A percentile compares a stretch with the other conserved stretches of the same genome.
phyloP scores from a whole-genome alignment of 1,140 invertebrate genomes.

The Rhagoletis pomonella region DNA sequence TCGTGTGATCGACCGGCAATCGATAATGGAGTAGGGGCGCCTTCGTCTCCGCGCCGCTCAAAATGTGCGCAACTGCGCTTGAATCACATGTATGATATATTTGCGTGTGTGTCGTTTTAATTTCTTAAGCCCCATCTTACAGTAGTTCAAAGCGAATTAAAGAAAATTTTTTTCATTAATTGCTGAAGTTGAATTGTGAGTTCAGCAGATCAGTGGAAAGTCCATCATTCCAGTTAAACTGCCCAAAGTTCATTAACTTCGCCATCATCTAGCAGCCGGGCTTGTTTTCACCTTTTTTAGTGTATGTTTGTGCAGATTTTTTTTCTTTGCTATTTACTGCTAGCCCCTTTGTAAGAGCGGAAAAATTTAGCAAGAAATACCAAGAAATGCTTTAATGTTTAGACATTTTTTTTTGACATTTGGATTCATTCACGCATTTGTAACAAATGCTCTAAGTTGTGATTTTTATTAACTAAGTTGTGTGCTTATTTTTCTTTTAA shows the following conservation, averaged over 20 bases:
- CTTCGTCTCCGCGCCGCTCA: not conserved
- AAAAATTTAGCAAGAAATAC: not conserved
- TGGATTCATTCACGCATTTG: no score
- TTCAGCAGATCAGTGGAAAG: not conserved
- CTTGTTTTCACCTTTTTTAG: not conserved
- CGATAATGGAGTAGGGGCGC: not conserved
- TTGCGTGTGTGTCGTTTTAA: not conserved
- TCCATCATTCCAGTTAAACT: not conserved
- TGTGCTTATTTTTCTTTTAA: no score
- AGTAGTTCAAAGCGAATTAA: not conserved
- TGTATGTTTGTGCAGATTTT: not conserved
- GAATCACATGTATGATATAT: not conserved
- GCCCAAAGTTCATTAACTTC: not conserved
- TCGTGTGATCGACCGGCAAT: slow-evolving; percentile 44
- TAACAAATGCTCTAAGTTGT: no score
- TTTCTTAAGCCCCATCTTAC: not conserved
- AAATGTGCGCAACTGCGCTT: not conserved
- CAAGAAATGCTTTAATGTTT: no score
- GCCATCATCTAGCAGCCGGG: not conserved
- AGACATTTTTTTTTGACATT: no score
- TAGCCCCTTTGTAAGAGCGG: not conserved
- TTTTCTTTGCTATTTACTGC: no score
- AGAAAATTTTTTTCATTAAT: not conserved
- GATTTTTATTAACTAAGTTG: no score
- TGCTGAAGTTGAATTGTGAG: not conserved